A percentile compares a stretch with the other conserved stretches of the same genome.
phyloP scores from a whole-genome alignment of 2,113 vertebrate species.

The Haplochromis burtoni region DNA sequence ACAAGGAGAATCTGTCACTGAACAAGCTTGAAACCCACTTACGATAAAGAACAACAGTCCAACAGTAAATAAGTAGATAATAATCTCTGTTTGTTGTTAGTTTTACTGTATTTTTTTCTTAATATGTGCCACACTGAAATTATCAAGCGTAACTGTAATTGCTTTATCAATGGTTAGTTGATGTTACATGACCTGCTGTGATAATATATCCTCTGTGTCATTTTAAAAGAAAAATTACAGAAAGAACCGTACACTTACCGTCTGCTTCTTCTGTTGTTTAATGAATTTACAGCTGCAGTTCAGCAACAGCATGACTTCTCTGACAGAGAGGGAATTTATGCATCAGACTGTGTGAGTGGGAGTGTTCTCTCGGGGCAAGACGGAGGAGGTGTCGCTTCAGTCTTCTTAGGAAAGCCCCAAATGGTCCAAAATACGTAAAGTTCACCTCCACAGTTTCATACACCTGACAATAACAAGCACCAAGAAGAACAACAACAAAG shows the following conservation, averaged over 20 bases:
- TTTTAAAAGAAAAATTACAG: neutral
- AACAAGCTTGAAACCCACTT: neutral
- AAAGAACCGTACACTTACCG: neutral
- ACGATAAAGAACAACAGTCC: neutral
- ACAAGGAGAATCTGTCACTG: neutral
- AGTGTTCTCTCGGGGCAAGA: neutral
- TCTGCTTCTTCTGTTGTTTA: neutral
- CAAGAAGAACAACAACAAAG: neutral
- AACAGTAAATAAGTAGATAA: neutral
- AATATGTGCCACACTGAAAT: neutral
- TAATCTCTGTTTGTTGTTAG: neutral
- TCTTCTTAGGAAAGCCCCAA: neutral
- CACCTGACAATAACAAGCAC: neutral
- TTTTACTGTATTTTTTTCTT: neutral
- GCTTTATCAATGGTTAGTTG: neutral
- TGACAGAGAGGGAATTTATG: neutral
- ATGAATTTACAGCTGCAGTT: neutral
- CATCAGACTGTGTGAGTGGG: neutral
- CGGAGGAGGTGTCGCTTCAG: neutral
- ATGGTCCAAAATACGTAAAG: neutral
- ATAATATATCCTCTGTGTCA: neutral
- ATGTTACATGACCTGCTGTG: neutral
- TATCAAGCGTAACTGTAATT: neutral
- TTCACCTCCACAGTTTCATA: neutral
- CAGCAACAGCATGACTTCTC: neutral